Evolutionary conservation across 2,888 invertebrate species (phyloP).

Genomic region (Chorisops tibialis): DNA sequence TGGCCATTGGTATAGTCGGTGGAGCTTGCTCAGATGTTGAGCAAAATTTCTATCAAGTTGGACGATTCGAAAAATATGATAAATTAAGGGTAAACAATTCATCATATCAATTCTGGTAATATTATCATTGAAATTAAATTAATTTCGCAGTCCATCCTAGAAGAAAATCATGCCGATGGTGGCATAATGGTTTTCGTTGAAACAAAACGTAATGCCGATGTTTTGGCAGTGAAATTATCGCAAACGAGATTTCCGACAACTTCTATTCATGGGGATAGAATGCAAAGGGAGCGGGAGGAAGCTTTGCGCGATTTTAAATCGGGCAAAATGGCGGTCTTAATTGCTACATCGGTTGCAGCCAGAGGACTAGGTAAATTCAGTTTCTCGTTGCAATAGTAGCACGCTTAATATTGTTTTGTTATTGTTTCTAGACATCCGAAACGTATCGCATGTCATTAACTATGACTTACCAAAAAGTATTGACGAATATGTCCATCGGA

Average conservation of each 20-base stretch:
- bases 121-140: background rate
- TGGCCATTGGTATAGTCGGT: constrained; percentile 88
- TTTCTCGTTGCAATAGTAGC: too few species aligned
- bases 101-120: constrained; percentile 44
- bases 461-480: constrained; percentile 86
- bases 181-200: constrained; percentile 85
- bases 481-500: constrained; percentile 93
- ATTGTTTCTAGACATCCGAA: constrained; percentile 70
- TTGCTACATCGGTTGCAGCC: constrained; percentile 94
- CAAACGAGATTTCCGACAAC: constrained; percentile 84
- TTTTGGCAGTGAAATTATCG: constrained; percentile 76
- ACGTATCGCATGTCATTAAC: constrained; percentile 85
- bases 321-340: constrained; percentile 74
- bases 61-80: constrained; percentile 69
- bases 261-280: constrained; percentile 96
- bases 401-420: constrained; percentile 30
- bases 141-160: constrained; percentile 46
- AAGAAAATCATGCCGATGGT: constrained; percentile 36
- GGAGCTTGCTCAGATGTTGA: constrained; percentile 89
- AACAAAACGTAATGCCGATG: constrained; percentile 86
- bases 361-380: constrained; percentile 77
- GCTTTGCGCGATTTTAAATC: constrained; percentile 85
- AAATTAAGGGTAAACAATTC: constrained; percentile 58
- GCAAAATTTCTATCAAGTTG: constrained; percentile 70
- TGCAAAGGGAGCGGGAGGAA: constrained; percentile 93